Conservation (phyloP, 2,113 vertebrate genomes). For the Gobius niger region DNA sequence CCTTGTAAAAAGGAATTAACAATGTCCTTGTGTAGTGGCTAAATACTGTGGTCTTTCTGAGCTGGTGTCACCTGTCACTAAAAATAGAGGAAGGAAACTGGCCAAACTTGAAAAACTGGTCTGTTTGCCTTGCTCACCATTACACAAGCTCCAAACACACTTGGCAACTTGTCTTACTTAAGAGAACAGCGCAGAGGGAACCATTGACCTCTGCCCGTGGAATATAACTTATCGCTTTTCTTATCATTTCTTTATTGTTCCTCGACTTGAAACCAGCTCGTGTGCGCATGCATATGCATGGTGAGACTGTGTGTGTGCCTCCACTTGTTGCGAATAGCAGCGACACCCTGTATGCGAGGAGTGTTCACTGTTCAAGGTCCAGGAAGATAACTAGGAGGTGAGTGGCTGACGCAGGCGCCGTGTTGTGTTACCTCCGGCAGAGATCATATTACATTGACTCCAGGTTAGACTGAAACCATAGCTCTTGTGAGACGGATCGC, state of each 20-base stretch:
- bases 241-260: conserved; percentile 15
- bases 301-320: conserved; percentile 27
- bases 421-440: conserved; percentile 71
- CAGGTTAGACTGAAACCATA: conserved; percentile 59
- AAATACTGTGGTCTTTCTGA: conserved; percentile 10
- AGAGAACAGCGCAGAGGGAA: not conserved
- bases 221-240: conserved; percentile 31
- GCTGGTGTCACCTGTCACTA: conserved; percentile 7
- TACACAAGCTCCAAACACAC: conserved; percentile 28
- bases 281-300: not conserved
- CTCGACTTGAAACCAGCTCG: conserved; percentile 21
- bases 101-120: conserved; percentile 41
- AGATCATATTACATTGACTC: conserved; percentile 71
- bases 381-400: conserved; percentile 75
- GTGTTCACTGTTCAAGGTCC: conserved; percentile 76
- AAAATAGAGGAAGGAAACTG: conserved; percentile 43
- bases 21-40: not conserved
- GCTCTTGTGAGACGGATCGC: conserved; percentile 24
- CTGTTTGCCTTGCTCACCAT: conserved; percentile 26
- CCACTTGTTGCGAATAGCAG: conserved; percentile 62
- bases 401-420: conserved; percentile 71
- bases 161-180: conserved; percentile 27
- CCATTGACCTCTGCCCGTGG: conserved; percentile 18
- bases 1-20: not conserved
- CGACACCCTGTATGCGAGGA: conserved; percentile 55